Percentiles rank a stretch among this genome's conserved stretches.
These are phyloP conservation scores for Macrotus californicus DNA, from an alignment of 2,113 vertebrate genomes.

Conservation along the genomic window DNA sequence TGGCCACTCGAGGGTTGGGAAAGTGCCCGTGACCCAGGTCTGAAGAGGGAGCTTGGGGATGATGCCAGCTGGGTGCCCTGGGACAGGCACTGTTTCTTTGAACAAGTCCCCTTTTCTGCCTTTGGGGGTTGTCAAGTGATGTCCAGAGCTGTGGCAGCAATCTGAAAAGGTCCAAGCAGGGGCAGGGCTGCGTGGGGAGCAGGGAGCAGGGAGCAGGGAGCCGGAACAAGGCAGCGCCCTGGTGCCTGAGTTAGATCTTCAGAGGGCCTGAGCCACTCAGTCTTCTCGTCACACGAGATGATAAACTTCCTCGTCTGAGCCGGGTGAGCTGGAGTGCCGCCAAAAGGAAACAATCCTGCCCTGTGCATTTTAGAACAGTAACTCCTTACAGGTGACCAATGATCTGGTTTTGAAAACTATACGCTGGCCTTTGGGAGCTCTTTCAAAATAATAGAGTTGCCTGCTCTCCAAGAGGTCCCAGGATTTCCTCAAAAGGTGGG, in stretches of 20 bases:
- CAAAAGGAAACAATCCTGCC: neutral
- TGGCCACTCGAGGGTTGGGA: fast-evolving
- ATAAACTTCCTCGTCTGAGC: neutral
- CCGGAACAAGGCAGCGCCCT: neutral
- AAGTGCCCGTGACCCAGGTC: neutral
- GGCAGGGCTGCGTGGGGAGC: neutral
- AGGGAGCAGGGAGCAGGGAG: fast-evolving
- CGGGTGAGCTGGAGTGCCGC: neutral
- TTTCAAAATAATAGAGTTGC: conserved; percentile 2
- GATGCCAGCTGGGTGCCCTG: neutral
- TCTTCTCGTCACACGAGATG: neutral
- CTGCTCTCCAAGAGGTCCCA: neutral
- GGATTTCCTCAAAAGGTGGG: neutral
- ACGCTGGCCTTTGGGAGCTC: neutral
- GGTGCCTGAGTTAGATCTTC: neutral
- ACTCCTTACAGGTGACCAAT: neutral
- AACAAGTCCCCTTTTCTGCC: neutral
- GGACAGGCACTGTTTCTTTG: neutral
- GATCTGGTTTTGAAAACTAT: neutral
- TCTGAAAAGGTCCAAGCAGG: neutral
- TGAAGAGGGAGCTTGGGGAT: fast-evolving
- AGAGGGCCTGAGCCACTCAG: neutral
- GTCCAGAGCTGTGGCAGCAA: neutral
- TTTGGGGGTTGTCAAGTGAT: neutral
- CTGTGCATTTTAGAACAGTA: neutral